Base-by-base conservation (phyloP, 2,888 invertebrate genomes). In the Melipona beecheii region DNA sequence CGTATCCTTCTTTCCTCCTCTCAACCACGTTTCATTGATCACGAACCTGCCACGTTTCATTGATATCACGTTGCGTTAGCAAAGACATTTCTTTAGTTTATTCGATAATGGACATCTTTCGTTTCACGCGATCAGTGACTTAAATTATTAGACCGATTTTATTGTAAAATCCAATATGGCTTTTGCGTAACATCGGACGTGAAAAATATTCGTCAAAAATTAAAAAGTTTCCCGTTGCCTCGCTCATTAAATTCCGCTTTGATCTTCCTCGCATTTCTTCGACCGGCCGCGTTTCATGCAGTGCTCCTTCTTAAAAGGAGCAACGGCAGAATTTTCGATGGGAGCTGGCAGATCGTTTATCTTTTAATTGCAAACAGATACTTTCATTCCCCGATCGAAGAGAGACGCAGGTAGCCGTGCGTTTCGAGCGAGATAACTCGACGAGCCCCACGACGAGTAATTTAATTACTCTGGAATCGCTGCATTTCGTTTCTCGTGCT, bases 381-480 rank as follows among this genome's bases (percentile, higher is more conserved):
- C 56, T 69, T 83, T 64, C 56, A 62, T 76, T 24, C 75, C 27
- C 49, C 49, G 49, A 71, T 50, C 64, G 56, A 56, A 60, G 64
- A 36, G 36, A 24, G 27, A 27, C n/a, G 65, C 52, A 62, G 70
- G 68, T 69, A 72, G 17, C 52, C 69, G 71, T 15, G 75, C 60
- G 19, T 19, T 31, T 24, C 13, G n/a, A 74, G 71, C 31, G 24
- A 56, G 36, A 68, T 84, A 85, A 80, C 80, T 84, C 62, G 75
- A 66, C 24, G 69, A 58, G 21, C 71, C 70, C 49, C 58, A 43
- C 60, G 66, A 49, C 74, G 71, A 80, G 74, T 77, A 80, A 84
- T 84, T 85, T 85, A 84, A 85, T 85, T 85, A 85, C n/a, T 76
- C 43, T 64, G 71, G 50, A 72, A 84, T 75, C 73, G 64, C 62